Evolutionary conservation across 1,140 invertebrate genomes (phyloP).

Genomic region (Proctacanthus coquilletti): DNA sequence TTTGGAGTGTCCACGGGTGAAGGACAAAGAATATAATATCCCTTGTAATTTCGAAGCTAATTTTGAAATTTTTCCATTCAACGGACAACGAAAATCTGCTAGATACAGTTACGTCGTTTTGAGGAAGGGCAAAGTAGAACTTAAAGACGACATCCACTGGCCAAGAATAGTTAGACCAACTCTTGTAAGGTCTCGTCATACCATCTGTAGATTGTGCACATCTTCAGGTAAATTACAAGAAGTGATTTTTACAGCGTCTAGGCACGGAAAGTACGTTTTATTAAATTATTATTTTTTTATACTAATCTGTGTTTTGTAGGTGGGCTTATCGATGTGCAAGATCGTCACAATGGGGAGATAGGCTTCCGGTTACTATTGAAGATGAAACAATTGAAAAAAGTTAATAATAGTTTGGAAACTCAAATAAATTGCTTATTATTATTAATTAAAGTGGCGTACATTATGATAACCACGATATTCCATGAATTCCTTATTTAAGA

Average conservation of each 20-base stretch:
- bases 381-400: too few relatives aligned
- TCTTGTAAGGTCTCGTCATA: constrained; percentile 47
- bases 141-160: constrained; percentile 43
- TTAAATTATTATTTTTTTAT: constrained; percentile 7
- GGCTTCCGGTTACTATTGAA: constrained; percentile 40
- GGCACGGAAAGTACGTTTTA: constrained; percentile 45
- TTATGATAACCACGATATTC: too few relatives aligned
- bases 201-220: constrained; percentile 64
- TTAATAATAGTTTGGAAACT: too few relatives aligned
- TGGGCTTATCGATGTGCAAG: constrained; percentile 50
- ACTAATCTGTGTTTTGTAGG: constrained; percentile 26
- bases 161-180: constrained; percentile 57
- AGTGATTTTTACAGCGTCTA: constrained; percentile 55
- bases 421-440: too few relatives aligned
- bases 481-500: too few relatives aligned
- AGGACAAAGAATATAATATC: constrained; percentile 34
- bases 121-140: constrained; percentile 49
- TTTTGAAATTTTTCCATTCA: constrained; percentile 42
- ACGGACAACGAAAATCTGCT: constrained; percentile 32
- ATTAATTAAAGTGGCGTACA: too few relatives aligned
- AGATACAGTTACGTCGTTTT: constrained; percentile 61
- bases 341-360: constrained; percentile 55
- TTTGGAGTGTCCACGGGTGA: constrained; percentile 46
- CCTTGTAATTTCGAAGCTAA: constrained; percentile 63
- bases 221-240: constrained; percentile 55